Evolutionary conservation across 2,113 vertebrate genomes (phyloP).

Genomic region (Piaya cayana): DNA sequence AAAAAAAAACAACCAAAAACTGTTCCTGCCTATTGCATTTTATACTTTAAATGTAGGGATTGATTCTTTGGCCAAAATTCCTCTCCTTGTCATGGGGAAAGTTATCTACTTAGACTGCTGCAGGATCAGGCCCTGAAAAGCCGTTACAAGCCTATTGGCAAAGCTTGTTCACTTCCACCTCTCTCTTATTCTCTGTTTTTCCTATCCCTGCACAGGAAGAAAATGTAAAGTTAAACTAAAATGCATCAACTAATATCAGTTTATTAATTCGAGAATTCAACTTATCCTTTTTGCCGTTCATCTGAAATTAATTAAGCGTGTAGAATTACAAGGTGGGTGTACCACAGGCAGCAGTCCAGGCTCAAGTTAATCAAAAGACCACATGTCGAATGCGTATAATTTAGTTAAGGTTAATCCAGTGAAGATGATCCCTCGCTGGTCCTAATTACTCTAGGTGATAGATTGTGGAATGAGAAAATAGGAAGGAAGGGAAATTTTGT

Average conservation of each 20-base stretch:
- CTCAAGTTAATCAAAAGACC: slow-evolving; percentile 86
- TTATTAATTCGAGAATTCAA: slow-evolving; percentile 81
- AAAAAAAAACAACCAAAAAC: background rate
- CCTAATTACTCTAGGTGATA: slow-evolving; percentile 87
- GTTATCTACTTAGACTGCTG: background rate
- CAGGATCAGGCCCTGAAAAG: slow-evolving; percentile 58
- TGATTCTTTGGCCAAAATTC: slow-evolving; percentile 46
- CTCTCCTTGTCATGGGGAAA: background rate
- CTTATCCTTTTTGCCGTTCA: slow-evolving; percentile 76
- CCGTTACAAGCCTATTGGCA: background rate
- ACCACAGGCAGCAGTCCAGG: slow-evolving; percentile 77
- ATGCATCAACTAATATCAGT: slow-evolving; percentile 64
- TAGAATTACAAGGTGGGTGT: slow-evolving; percentile 85
- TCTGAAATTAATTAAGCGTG: slow-evolving; percentile 90
- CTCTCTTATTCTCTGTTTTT: slow-evolving; percentile 31
- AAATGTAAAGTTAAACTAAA: slow-evolving; percentile 67
- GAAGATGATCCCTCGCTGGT: slow-evolving; percentile 84
- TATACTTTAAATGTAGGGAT: slow-evolving; percentile 31
- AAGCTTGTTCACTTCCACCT: background rate
- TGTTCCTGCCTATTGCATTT: slow-evolving; percentile 49
- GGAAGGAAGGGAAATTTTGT: slow-evolving; percentile 84
- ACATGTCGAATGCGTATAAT: slow-evolving; percentile 85
- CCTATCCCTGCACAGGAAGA: slow-evolving; percentile 20
- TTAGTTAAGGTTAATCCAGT: slow-evolving; percentile 88
- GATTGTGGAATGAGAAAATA: slow-evolving; percentile 84